Evolutionary conservation across 2,113 vertebrate species (phyloP).

Genomic region (Oenanthe oenanthe): DNA sequence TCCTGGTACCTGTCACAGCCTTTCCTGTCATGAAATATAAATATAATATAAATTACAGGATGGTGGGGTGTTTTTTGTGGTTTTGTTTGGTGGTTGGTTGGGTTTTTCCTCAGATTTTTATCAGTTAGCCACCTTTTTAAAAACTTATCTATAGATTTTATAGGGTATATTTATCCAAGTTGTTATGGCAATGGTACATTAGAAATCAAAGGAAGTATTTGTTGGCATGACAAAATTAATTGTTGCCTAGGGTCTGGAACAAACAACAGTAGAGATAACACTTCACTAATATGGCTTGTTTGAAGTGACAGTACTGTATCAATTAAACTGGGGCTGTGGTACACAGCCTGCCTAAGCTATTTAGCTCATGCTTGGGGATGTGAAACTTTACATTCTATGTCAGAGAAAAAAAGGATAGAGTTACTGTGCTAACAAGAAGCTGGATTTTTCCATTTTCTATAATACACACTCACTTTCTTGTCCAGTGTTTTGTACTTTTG

Average conservation of each 20-base stretch:
- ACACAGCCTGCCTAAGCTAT: background rate
- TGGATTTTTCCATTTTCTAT: background rate
- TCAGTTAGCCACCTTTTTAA: background rate
- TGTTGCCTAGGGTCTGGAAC: slow-evolving; percentile 63
- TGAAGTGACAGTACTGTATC: slow-evolving; percentile 56
- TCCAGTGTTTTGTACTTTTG: background rate
- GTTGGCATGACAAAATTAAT: slow-evolving; percentile 62
- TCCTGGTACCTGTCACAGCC: background rate
- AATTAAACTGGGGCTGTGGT: slow-evolving; percentile 27
- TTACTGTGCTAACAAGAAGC: background rate
- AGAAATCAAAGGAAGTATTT: slow-evolving; percentile 58
- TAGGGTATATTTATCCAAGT: slow-evolving; percentile 47
- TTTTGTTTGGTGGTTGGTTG: background rate
- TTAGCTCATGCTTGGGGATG: slow-evolving; percentile 38
- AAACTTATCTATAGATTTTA: background rate
- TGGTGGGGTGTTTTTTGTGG: background rate
- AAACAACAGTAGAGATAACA: slow-evolving; percentile 56
- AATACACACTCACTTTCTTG: background rate
- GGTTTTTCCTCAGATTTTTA: background rate
- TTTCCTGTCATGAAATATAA: background rate
- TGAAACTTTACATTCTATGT: background rate
- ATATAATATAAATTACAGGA: background rate
- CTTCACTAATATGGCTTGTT: slow-evolving; percentile 44
- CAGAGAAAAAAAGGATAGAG: background rate
- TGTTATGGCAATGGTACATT: slow-evolving; percentile 50